Base-by-base conservation (phyloP, 2,888 invertebrate genomes). In the Rhabditoides inermis region DNA sequence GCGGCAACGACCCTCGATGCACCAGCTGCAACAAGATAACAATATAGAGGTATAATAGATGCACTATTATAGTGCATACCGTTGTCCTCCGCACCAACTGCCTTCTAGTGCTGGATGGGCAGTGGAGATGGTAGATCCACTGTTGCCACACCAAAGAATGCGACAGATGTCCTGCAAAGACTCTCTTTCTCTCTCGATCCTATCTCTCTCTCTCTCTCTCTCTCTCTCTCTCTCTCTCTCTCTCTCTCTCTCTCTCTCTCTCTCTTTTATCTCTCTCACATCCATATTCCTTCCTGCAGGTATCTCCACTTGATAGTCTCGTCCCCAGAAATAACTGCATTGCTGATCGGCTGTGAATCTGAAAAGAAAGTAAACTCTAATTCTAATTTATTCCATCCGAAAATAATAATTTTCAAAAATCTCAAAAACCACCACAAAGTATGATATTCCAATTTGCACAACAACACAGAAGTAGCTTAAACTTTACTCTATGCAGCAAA, bases 101-200 rank as follows among this genome's bases (percentile, higher is more conserved):
- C 75, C 75, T 58, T 75, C 76, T 6, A 74, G 51, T 0, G 75
- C 75, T 1, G 75, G 75, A 63, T 75, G 75, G n/a, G 75, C 75
- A 3, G 76, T 75, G 15, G 72, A 72, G 12, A 75, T 76, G 3
- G 74, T 75, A 18, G 75, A 74, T 7, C 74, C 75, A 45, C 70
- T 69, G 47, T 75, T 76, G 25, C 75, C 75, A 49, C 75, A 76
- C 75, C 74, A 75, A 2, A 75, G 54, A 51, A 75, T 75, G 3
- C 70, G 64, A 51, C 75, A 75, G 44, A 76, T 75, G 40, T 75
- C 72, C 67, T 72, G 36, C 30, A 63, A 56, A 18, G n/a, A n/a
- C 4, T 28, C 25, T 27, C 6, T 42, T 7, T 2, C n/a, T 15
- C 23, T 15, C 23, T 18, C n/a, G 12, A 15, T 20, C 15, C 30